phyloP scores from a whole-genome alignment of 2,888 invertebrate genomes.

The Lepetodrilus schrolli region DNA sequence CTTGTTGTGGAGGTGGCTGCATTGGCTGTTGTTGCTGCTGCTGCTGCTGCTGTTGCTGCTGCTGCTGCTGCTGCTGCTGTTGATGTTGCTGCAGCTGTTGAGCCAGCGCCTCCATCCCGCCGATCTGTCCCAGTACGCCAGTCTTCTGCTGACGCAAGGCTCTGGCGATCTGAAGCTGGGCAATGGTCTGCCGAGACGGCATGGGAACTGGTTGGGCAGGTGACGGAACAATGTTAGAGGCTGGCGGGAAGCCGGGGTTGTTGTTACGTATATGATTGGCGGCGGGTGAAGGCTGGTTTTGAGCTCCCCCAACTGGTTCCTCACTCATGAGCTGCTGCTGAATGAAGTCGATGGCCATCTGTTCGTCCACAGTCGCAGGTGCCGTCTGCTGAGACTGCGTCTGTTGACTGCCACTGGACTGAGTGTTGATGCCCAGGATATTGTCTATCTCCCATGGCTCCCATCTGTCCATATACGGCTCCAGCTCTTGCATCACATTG shows the following conservation, averaged over 20 bases:
- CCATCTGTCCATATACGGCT: conserved; percentile 41
- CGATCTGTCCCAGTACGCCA: conserved; percentile 9
- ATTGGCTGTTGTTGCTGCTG: conserved; percentile 31
- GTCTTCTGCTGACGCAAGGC: not conserved
- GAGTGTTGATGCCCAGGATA: conserved; percentile 18
- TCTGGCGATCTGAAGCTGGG: conserved; percentile 28
- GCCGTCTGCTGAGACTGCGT: conserved; percentile 20
- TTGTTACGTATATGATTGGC: conserved; percentile 18
- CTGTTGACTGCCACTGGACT: not conserved
- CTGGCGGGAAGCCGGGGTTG: conserved; percentile 31
- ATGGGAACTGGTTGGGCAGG: conserved; percentile 25
- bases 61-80: conserved; percentile 9
- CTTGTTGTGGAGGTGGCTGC: conserved; percentile 76
- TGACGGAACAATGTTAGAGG: conserved; percentile 36
- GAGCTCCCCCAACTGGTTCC: conserved; percentile 47
- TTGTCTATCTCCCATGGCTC: conserved; percentile 25
- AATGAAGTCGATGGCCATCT: conserved; percentile 90
- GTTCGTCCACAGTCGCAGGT: conserved; percentile 78
- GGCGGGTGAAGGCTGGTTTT: too few relatives aligned
- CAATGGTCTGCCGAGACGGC: conserved; percentile 25
- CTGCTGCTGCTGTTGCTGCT: conserved; percentile 25
- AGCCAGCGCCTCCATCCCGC: conserved; percentile 18
- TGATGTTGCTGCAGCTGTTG: conserved; percentile 7
- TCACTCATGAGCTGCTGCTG: conserved; percentile 90
- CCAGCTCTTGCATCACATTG: conserved; percentile 47